Conservation (phyloP, 2,113 vertebrate species). For the Ciconia boyciana region DNA sequence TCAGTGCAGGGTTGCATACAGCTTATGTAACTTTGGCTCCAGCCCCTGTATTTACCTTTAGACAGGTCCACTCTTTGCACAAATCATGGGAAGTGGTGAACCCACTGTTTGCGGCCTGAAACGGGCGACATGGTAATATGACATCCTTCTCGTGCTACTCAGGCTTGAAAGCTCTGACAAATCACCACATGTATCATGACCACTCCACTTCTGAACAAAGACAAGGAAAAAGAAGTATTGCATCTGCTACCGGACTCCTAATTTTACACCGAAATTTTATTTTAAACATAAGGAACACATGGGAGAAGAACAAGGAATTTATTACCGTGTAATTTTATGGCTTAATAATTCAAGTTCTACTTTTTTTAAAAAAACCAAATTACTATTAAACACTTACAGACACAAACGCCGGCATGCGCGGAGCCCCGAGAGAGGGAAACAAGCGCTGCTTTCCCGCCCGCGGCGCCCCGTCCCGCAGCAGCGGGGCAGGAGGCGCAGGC, state of each 20-base stretch:
- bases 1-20: neutral
- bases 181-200: rapidly evolving
- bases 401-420: rapidly evolving
- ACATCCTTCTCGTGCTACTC: neutral
- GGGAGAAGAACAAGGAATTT: neutral
- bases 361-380: no score
- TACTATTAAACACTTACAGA: neutral
- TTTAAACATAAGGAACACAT: neutral
- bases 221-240: no score
- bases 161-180: neutral
- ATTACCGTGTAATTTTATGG: neutral
- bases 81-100: rapidly evolving
- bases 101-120: neutral
- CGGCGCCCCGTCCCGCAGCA: neutral
- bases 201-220: neutral
- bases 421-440: neutral
- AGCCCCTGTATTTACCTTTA: neutral
- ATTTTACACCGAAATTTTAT: neutral
- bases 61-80: neutral
- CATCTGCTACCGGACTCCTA: neutral
- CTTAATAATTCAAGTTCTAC: neutral
- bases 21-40: neutral
- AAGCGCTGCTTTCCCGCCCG: rapidly evolving
- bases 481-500: neutral
- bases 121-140: rapidly evolving